Evolutionary conservation across 2,888 invertebrate species (phyloP).

Genomic region (Mechanitis messenoides): DNA sequence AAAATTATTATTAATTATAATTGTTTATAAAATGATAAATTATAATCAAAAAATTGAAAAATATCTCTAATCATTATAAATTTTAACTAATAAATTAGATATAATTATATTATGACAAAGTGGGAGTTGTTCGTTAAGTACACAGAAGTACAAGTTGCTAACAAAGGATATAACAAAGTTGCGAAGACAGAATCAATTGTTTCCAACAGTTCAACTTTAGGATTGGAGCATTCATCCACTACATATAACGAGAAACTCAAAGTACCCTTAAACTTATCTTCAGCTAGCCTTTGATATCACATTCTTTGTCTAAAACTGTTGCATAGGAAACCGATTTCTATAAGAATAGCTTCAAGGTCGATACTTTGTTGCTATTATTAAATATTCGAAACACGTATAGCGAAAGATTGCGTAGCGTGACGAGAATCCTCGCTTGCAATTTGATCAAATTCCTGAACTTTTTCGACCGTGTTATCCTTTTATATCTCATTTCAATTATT

Average conservation of each 20-base stretch:
- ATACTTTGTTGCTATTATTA: conserved; percentile 13
- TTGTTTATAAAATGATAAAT: too few relatives aligned
- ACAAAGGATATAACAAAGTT: conserved; percentile 13
- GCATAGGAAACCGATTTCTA: conserved; percentile 8
- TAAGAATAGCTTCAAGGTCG: conserved; percentile 10
- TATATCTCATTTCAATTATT: neutral
- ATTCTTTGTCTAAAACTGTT: conserved; percentile 8
- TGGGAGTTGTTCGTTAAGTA: conserved; percentile 2
- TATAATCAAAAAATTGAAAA: too few relatives aligned
- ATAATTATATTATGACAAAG: neutral
- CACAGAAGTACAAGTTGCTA: conserved; percentile 3
- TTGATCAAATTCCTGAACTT: conserved; percentile 24
- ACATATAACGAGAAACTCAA: conserved; percentile 13
- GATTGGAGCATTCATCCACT: conserved; percentile 12
- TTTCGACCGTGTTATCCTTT: conserved; percentile 5
- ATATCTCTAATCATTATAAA: neutral
- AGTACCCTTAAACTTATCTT: conserved; percentile 15
- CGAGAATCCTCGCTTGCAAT: conserved; percentile 26
- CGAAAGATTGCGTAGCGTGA: conserved; percentile 23
- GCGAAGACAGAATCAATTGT: conserved; percentile 14
- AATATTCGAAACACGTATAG: conserved; percentile 25
- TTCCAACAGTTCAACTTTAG: conserved; percentile 15
- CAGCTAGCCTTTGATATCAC: conserved; percentile 16
- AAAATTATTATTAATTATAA: too few relatives aligned
- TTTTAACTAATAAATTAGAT: neutral